Percentiles rank a stretch among this genome's conserved stretches.
These are phyloP conservation scores for Lasioglossum pauxillum DNA, from an alignment of 2,888 invertebrate genomes.

Conservation along the genomic window DNA sequence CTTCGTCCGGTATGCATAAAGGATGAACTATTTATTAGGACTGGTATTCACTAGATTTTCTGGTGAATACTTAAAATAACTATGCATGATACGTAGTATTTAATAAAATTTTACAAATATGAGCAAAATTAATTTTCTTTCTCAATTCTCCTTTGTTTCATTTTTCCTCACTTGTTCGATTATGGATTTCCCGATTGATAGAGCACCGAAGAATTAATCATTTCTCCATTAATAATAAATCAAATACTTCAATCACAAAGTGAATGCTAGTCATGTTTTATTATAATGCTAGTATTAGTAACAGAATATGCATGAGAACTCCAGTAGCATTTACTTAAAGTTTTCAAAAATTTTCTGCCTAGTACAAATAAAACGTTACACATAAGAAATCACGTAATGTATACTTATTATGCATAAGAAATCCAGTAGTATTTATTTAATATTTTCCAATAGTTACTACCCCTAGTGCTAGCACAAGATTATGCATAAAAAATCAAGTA, in stretches of 20 bases:
- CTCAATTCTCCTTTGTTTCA: neutral
- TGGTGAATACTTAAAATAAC: neutral
- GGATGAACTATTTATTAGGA: neutral
- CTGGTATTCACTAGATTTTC: neutral
- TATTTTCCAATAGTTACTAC: neutral
- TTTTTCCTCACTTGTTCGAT: neutral
- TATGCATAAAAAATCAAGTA: neutral
- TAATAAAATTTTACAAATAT: neutral
- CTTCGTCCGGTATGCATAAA: neutral
- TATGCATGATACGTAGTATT: neutral
- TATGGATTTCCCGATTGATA: neutral
- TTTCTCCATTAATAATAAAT: neutral
- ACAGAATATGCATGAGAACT: too few species aligned
- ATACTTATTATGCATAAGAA: too few species aligned
- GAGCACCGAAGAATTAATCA: neutral
- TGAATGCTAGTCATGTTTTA: neutral
- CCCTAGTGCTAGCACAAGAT: too few species aligned
- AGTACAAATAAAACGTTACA: neutral
- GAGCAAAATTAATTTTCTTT: neutral
- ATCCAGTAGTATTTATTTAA: neutral
- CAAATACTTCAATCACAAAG: neutral
- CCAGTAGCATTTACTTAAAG: neutral
- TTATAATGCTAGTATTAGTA: too few species aligned
- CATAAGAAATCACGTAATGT: neutral
- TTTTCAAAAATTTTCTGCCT: neutral